A percentile compares a stretch with the other conserved stretches of the same genome.
phyloP scores from a whole-genome alignment of 2,888 invertebrate species.

The Synanthedon tipuliformis region DNA sequence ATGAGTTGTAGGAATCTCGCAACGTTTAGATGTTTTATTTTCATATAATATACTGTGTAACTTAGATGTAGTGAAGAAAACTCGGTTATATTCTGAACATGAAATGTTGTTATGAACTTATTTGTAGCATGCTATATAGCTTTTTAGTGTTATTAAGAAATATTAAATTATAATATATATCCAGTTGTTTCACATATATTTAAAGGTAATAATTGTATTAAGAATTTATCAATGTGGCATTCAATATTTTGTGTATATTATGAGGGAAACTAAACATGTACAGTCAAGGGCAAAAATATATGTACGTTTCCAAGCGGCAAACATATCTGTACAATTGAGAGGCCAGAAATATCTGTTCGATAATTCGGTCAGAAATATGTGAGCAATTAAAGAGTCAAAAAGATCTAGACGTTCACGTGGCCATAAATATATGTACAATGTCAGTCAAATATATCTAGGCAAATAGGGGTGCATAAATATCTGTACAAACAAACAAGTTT shows the following conservation, averaged over 20 bases:
- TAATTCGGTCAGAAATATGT: too few relatives aligned
- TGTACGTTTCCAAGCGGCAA: too few relatives aligned
- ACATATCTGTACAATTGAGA: too few relatives aligned
- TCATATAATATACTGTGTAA: too few relatives aligned
- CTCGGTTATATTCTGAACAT: constrained; percentile 27
- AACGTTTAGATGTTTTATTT: neutral
- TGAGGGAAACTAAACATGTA: constrained; percentile 36
- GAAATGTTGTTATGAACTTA: constrained; percentile 49
- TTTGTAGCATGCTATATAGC: constrained; percentile 47
- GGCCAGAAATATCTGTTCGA: too few relatives aligned
- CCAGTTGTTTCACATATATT: constrained; percentile 24
- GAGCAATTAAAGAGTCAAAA: too few relatives aligned
- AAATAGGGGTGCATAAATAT: too few relatives aligned
- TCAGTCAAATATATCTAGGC: too few relatives aligned
- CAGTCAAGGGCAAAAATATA: too few relatives aligned
- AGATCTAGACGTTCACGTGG: too few relatives aligned
- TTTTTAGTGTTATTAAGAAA: constrained; percentile 39
- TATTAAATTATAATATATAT: constrained; percentile 37
- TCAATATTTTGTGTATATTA: constrained; percentile 51
- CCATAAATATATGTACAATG: too few relatives aligned
- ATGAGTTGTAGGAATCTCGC: constrained; percentile 6
- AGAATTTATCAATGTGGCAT: constrained; percentile 28
- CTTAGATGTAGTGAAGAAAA: constrained; percentile 10
- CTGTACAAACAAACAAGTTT: too few relatives aligned
- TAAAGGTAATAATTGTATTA: constrained; percentile 40